Conservation (phyloP, 2,797 vertebrate species). For the Chiloscyllium punctatum region DNA sequence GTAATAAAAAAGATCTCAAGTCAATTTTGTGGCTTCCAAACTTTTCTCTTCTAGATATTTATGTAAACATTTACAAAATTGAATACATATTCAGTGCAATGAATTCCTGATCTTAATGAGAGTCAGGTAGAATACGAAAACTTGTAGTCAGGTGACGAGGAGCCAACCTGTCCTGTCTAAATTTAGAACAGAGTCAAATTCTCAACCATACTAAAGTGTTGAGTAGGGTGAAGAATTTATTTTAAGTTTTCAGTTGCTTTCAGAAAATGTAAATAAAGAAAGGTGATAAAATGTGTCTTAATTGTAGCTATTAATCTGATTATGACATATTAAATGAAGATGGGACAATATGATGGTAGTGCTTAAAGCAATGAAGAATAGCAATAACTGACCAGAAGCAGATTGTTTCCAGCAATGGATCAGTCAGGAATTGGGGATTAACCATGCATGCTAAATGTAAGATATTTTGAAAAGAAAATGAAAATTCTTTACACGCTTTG, state of each 20-base stretch:
- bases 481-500: background rate
- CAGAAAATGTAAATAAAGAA: background rate
- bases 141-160: too few relatives aligned
- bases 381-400: background rate
- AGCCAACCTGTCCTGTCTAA: background rate
- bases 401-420: background rate
- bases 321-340: background rate
- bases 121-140: background rate
- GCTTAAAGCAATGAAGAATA: background rate
- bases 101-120: background rate
- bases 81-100: background rate
- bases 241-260: background rate
- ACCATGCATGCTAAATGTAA: background rate
- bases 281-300: background rate
- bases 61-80: background rate
- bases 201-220: background rate
- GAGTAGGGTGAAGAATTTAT: background rate
- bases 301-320: background rate
- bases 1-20: background rate
- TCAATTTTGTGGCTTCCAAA: background rate
- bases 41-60: background rate
- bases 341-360: background rate
- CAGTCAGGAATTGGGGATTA: too few relatives aligned
- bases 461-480: background rate
- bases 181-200: background rate